A percentile compares a stretch with the other conserved stretches of the same genome.
phyloP scores from a whole-genome alignment of 2,888 invertebrate species.

The Linhomoeus sp. region DNA sequence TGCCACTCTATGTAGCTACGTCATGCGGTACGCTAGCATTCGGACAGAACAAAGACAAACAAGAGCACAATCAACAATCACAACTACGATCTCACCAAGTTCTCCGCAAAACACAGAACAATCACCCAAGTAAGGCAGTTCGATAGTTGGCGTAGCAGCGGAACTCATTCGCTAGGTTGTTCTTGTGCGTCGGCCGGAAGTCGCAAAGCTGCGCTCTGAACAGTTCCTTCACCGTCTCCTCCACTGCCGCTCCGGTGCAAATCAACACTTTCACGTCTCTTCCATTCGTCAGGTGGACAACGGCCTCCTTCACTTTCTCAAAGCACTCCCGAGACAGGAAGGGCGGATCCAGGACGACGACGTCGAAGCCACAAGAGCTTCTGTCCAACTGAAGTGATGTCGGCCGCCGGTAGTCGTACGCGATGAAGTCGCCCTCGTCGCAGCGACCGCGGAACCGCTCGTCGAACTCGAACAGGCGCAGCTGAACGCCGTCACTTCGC shows the following conservation, averaged over 20 bases:
- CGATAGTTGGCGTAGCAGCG: slow-evolving; percentile 66
- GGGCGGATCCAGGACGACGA: slow-evolving; percentile 81
- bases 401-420: slow-evolving; percentile 58
- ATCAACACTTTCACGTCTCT: slow-evolving; percentile 47
- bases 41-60: no score
- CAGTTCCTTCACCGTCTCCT: slow-evolving; percentile 41
- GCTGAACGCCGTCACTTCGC: slow-evolving; percentile 8
- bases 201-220: slow-evolving; percentile 43
- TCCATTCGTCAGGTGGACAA: slow-evolving; percentile 47
- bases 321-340: slow-evolving; percentile 81
- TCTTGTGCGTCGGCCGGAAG: slow-evolving; percentile 61
- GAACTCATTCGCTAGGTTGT: slow-evolving; percentile 80
- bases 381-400: no score
- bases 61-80: no score
- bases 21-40: no score
- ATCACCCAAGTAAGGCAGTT: no score
- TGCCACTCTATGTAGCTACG: no score
- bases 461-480: slow-evolving; percentile 53
- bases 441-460: slow-evolving; percentile 44
- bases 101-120: no score
- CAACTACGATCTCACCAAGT: no score
- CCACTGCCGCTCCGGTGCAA: slow-evolving; percentile 66
- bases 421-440: slow-evolving; percentile 49
- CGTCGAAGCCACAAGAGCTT: slow-evolving; percentile 42
- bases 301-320: slow-evolving; percentile 54